Base-by-base conservation (phyloP, 2,888 invertebrate genomes). In the Eupithecia subfuscata region DNA sequence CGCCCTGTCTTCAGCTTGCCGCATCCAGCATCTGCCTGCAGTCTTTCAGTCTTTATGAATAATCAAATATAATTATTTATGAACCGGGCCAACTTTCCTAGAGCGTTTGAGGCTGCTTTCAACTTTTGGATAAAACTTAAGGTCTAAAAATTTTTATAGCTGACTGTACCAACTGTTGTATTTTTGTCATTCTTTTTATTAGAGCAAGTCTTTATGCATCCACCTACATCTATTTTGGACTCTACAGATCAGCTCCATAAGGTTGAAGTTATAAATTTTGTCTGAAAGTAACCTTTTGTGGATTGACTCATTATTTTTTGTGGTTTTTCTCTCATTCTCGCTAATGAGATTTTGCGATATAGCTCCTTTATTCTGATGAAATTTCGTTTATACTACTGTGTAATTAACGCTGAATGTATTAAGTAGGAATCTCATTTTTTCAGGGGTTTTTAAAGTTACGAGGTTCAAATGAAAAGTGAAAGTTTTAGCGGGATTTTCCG, bases 261-360 rank as follows among this genome's bases (percentile, higher is more conserved):
- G 79, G 75, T 70, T 70, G 69, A n/a, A 34, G 11, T 71, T 25
- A 18, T 37, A 70, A 34, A 45, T 34, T 63, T 16, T 9, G 22
- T n/a, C 30, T 48, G 69, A 64, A 77, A 37, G 22, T 73, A 73
- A 68, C 22, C 60, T 52, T 67, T 71, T 79, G 83, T 81, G 75
- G 76, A 80, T 86, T 82, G 85, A 84, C 85, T 89, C 89, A 89
- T 91, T 90, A 90, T 91, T 91, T 91, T 90, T 90, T 89, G 90
- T 88, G 85, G 87, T 84, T 85, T 81, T 83, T 84, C 83, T 85
- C 87, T 84, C 88, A 85, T 88, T 87, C 83, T 67, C 81, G 81
- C 87, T 90, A 90, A 91, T 90, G 90, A 91, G 90, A 89, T 89
- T 89, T 87, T 81, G 85, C 83, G 88, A 88, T 89, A 88, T 77